Evolutionary conservation across 1,140 invertebrate species (phyloP), one percentile per base, ranked within the genome.

Genomic region (Chelonus insularis): DNA sequence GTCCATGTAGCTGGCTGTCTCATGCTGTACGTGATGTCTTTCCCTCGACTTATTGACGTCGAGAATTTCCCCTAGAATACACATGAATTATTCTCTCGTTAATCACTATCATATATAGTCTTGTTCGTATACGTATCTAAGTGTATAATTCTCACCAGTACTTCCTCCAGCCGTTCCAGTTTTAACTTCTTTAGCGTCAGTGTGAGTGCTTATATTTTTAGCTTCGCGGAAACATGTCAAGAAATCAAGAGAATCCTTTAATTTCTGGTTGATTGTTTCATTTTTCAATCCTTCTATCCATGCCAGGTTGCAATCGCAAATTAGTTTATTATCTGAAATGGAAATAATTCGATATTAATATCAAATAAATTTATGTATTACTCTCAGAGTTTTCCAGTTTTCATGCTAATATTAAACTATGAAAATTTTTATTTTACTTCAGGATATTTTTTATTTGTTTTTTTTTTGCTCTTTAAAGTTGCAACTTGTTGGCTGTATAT

Each of bases 251-350:
- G 87, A 85, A 59, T 85, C 83, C 62, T 84, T 85, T 57, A 91
- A 84, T 68, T 85, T 85, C 59, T 82, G 76, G 71, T 88, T 89
- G 73, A 86, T 86, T 60, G 90, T 91, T 62, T 90, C 88, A 74
- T 90, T 90, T 63, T 85, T 84, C 57, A 92, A 75, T 34, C 81
- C 81, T 76, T 89, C 88, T 77, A 91, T 87, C 90, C 90, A 92
- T 54, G 86, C 83, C 59, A 92, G 79, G 62, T 89, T 86, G 74
- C 89, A 91, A 82, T 92, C 89, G 78, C 91, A 92, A 61, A 86
- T 84, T 79, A 92, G 88, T 73, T 86, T 86, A 81, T 91, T 92
- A 70, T 87, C 90, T 92, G 86, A 58, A 82, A 84, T 66, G 72
- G 62, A 69, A 72, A 68, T 48, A 16, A n/a, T n/a, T n/a, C n/a